phyloP scores from a whole-genome alignment of 2,888 invertebrate species.

The Andrena marginata region DNA sequence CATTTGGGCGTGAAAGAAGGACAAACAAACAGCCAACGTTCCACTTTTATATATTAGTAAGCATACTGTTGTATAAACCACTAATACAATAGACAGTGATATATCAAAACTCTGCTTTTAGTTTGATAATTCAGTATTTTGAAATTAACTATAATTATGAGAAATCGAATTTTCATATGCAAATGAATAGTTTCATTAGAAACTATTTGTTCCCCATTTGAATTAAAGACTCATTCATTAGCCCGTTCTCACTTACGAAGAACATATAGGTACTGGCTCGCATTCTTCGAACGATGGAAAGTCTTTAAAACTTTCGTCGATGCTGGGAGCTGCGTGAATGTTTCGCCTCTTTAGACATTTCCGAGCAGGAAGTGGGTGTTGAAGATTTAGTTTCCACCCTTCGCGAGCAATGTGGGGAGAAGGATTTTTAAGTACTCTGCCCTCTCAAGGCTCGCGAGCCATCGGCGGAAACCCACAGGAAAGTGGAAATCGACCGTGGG shows the following conservation, averaged over 20 bases:
- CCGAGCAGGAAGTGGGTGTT: constrained; percentile 50
- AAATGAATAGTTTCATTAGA: too few relatives aligned
- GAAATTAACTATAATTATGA: too few relatives aligned
- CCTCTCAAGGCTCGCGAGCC: constrained; percentile 21
- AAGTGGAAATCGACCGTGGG: constrained; percentile 63
- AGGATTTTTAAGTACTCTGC: constrained; percentile 64
- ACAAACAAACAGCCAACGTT: too few relatives aligned
- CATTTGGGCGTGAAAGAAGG: too few relatives aligned
- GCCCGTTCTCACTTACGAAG: neutral
- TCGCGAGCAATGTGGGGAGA: constrained; percentile 26
- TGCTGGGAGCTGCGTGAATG: constrained; percentile 48
- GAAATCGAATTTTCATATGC: too few relatives aligned
- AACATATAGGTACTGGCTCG: neutral
- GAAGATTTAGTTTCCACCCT: constrained; percentile 58
- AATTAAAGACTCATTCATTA: neutral
- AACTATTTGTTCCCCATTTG: too few relatives aligned
- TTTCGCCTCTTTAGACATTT: constrained; percentile 56
- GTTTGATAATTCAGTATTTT: too few relatives aligned
- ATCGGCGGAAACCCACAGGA: constrained; percentile 47
- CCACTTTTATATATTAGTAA: too few relatives aligned
- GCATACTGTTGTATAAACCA: too few relatives aligned
- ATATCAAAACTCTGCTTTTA: too few relatives aligned
- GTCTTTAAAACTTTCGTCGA: constrained; percentile 52
- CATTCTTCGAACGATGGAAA: constrained; percentile 16
- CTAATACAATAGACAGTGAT: too few relatives aligned